Base-by-base conservation (phyloP, 2,888 invertebrate genomes). In the Pyrocoelia pectoralis region DNA sequence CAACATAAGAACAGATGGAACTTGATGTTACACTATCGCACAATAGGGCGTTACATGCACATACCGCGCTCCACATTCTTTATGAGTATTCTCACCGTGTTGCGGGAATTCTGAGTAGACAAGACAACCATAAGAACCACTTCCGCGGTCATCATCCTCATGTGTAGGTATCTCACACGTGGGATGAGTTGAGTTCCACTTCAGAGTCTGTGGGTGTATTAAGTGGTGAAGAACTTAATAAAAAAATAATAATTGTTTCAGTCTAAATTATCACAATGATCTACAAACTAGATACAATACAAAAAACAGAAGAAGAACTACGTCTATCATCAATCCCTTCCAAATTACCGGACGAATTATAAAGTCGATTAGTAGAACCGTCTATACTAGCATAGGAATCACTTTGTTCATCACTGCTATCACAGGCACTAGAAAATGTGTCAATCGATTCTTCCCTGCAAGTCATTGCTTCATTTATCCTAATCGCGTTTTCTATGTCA, bases 241-340 rank as follows among this genome's bases (percentile, higher is more conserved):
- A 24, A 24, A 24, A 24, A 24, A 24, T 24, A 24, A 24, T 24
- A 24, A 6, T 24, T 6, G 4, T 24, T 24, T 59, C 59, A 59
- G 59, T 59, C 59, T 53, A 46, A 59, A 53, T 46, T 59, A 59
- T 59, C 52, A 53, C 52, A 53, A 59, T 46, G 1, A 18, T 6
- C 54, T 15, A 60, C 12, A 49, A 14, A 41, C 19, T 46, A 49
- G 60, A 46, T 29, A 54, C 60, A 40, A 54, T 52, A 52, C 58
- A 58, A 8, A 51, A 17, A 10, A 12, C 13, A n/a, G 56, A 43
- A 6, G 46, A 56, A 17, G 15, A n/a, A n/a, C n/a, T 17, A 28
- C 24, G 56, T 33, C 61, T 56, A 46, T 43, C 56, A 13, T 14
- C 19, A 6, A 9, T n/a, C 6, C 4, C 8, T 12, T 59, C 18